phyloP scores from a whole-genome alignment of 2,888 invertebrate species.

The Drosophila falleni region DNA sequence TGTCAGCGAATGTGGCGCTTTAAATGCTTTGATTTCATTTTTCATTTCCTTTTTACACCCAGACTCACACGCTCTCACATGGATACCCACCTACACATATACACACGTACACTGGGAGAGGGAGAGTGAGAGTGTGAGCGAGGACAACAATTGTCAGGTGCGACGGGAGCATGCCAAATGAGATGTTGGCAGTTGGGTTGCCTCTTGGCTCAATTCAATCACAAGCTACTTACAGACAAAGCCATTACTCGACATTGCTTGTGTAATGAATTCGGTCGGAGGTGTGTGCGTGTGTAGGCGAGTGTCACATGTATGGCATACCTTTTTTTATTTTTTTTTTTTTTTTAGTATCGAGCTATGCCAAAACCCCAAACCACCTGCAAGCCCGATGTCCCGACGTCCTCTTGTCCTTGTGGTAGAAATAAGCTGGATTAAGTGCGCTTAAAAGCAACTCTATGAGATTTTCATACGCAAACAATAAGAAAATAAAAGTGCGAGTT shows the following conservation, averaged over 20 bases:
- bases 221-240: slow-evolving; percentile 79
- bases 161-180: slow-evolving; percentile 40
- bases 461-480: slow-evolving; percentile 48
- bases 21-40: slow-evolving; percentile 81
- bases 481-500: slow-evolving; percentile 14
- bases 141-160: slow-evolving; percentile 55
- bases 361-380: slow-evolving; percentile 14
- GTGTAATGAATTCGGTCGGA: slow-evolving; percentile 58
- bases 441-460: slow-evolving; percentile 70
- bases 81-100: slow-evolving; percentile 1
- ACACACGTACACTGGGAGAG: slow-evolving; percentile 1
- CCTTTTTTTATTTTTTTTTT: slow-evolving; percentile 18
- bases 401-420: slow-evolving; percentile 52
- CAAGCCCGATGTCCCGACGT: not conserved
- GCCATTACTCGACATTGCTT: slow-evolving; percentile 66
- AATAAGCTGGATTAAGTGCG: slow-evolving; percentile 76
- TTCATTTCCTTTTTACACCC: slow-evolving; percentile 60
- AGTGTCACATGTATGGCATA: slow-evolving; percentile 39
- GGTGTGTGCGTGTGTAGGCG: slow-evolving; percentile 7
- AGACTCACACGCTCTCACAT: slow-evolving; percentile 4
- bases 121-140: not conserved
- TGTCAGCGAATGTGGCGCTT: slow-evolving; percentile 71
- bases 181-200: slow-evolving; percentile 51
- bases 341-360: slow-evolving; percentile 36
- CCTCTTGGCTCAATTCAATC: slow-evolving; percentile 74